These are phyloP conservation scores for Leucopsar rothschildi DNA, from an alignment of 2,113 vertebrate genomes.

Conservation along the genomic window DNA sequence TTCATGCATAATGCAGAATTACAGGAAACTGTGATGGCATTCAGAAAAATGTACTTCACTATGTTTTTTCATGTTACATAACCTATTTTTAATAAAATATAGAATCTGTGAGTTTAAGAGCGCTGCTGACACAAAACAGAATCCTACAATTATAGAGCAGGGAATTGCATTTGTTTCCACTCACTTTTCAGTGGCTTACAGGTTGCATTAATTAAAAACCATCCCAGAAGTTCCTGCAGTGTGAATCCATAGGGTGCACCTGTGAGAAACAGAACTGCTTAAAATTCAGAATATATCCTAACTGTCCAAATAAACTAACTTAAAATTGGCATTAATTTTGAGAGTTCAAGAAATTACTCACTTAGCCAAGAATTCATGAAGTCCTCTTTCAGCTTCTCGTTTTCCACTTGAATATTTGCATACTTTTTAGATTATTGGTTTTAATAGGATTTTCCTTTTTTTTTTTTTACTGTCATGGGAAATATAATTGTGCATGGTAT, in stretches of 20 bases:
- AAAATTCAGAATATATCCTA: not conserved
- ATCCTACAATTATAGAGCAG: not conserved
- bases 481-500: not conserved
- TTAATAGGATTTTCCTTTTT: not conserved
- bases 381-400: not conserved
- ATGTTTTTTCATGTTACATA: not conserved
- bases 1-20: not conserved
- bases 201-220: not conserved
- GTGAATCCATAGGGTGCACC: not conserved
- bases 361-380: not conserved
- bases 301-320: not conserved
- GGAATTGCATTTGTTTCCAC: not conserved
- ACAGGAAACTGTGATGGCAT: not conserved
- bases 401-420: not conserved
- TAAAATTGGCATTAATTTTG: not conserved
- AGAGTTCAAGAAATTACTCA: not conserved
- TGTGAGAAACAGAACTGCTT: not conserved
- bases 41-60: not conserved
- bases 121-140: not conserved
- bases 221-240: not conserved
- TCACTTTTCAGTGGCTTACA: not conserved
- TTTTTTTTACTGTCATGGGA: not conserved
- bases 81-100: not conserved
- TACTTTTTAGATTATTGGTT: not conserved
- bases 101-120: not conserved